phyloP scores from a whole-genome alignment of 2,113 vertebrate genomes.

The Desmodus rotundus region DNA sequence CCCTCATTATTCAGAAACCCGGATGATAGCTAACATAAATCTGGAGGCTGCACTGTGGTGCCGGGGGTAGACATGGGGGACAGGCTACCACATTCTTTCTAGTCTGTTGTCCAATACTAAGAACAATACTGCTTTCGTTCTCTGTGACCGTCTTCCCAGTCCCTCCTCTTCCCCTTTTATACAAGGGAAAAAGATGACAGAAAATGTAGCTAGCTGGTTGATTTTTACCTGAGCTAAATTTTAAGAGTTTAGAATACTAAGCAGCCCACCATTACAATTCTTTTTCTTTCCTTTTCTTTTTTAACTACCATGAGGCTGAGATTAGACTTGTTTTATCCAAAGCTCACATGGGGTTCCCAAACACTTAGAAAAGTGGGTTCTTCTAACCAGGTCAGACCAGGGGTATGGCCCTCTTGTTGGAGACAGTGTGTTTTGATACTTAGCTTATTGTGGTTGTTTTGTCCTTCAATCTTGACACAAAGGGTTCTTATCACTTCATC shows the following conservation, averaged over 20 bases:
- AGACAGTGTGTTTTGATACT: not conserved
- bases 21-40: not conserved
- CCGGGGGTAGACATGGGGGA: not conserved
- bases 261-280: not conserved
- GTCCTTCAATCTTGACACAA: constrained; percentile 63
- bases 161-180: not conserved
- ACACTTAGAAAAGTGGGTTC: not conserved
- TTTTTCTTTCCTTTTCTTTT: not conserved
- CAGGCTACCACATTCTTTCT: not conserved
- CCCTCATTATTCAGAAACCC: not conserved
- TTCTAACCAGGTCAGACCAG: not conserved
- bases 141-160: not conserved
- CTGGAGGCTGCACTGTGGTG: not conserved
- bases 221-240: not conserved
- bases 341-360: not conserved
- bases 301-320: not conserved
- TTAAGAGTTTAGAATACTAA: not conserved
- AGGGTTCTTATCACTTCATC: constrained; percentile 59
- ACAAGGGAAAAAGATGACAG: not conserved
- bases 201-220: not conserved
- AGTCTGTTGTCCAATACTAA: not conserved
- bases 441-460: not conserved
- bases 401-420: not conserved
- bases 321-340: not conserved
- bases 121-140: not conserved